Percentiles rank a stretch among this genome's conserved stretches.
These are phyloP conservation scores for Cydia amplana DNA, from an alignment of 1,140 invertebrate species.

Conservation along the genomic window DNA sequence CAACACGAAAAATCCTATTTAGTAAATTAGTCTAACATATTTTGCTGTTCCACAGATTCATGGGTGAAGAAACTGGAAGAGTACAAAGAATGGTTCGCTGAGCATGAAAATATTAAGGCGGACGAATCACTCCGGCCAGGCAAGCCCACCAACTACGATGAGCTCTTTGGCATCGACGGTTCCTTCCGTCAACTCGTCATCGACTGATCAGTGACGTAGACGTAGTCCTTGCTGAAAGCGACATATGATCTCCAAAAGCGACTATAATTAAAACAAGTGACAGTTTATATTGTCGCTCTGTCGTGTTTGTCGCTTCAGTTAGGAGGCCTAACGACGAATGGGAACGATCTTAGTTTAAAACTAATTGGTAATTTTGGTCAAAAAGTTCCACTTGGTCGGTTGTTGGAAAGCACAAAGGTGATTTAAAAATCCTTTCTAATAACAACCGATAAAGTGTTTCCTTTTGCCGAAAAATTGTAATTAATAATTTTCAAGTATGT, in stretches of 20 bases:
- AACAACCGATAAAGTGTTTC: too few relatives aligned
- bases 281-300: neutral
- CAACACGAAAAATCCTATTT: neutral
- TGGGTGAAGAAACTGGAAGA: slow-evolving; percentile 89
- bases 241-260: neutral
- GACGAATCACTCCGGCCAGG: slow-evolving; percentile 88
- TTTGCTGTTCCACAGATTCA: slow-evolving; percentile 75
- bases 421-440: too few relatives aligned
- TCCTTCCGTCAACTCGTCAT: slow-evolving; percentile 90
- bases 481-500: too few relatives aligned
- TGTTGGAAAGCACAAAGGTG: too few relatives aligned
- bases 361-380: too few relatives aligned
- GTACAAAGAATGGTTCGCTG: slow-evolving; percentile 87
- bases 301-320: slow-evolving; percentile 1
- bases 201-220: slow-evolving; percentile 78
- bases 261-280: neutral
- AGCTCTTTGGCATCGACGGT: slow-evolving; percentile 90
- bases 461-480: too few relatives aligned
- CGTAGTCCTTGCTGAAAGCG: neutral
- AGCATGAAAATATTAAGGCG: slow-evolving; percentile 87
- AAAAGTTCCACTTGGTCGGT: too few relatives aligned
- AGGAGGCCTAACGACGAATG: neutral
- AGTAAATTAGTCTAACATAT: neutral
- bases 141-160: slow-evolving; percentile 82
- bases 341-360: neutral